Evolutionary conservation across 2,888 invertebrate species (phyloP).

Genomic region (Agrotis segetum): DNA sequence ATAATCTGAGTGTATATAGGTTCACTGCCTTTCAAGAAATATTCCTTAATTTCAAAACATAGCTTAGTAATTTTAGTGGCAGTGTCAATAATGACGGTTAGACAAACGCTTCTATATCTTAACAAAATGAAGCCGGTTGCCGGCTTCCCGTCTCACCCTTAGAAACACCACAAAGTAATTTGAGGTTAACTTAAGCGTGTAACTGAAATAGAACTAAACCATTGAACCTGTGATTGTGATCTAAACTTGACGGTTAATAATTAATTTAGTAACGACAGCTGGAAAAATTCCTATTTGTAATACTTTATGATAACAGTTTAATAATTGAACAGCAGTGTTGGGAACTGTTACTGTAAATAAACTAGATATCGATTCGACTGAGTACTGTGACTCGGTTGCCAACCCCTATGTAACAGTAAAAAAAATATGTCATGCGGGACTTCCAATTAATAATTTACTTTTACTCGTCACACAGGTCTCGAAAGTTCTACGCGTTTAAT

Average conservation of each 20-base stretch:
- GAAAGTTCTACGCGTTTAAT: constrained; percentile 11
- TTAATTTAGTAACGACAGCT: constrained; percentile 3
- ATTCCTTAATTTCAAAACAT: neutral
- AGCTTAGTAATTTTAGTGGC: neutral
- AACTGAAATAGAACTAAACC: neutral
- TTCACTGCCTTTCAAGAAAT: neutral
- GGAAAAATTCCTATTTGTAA: constrained; percentile 11
- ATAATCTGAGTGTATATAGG: neutral
- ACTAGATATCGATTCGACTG: constrained; percentile 54
- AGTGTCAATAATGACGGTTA: neutral
- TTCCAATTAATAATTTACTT: constrained; percentile 14
- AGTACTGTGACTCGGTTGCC: constrained; percentile 27
- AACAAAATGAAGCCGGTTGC: neutral
- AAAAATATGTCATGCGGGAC: constrained; percentile 52
- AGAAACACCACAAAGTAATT: neutral
- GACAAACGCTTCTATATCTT: neutral
- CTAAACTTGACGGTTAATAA: constrained; percentile 5
- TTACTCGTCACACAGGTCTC: constrained; percentile 1
- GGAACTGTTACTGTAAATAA: constrained; percentile 20
- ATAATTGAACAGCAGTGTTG: constrained; percentile 45
- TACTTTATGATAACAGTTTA: constrained; percentile 41
- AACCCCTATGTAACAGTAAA: constrained; percentile 52
- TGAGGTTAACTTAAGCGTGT: constrained; percentile 32
- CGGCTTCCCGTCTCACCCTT: neutral
- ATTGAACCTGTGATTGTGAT: neutral